Percentiles rank a stretch among this genome's conserved stretches.
phyloP scores from a whole-genome alignment of 2,797 vertebrate genomes.

The Peromyscus nudipes region DNA sequence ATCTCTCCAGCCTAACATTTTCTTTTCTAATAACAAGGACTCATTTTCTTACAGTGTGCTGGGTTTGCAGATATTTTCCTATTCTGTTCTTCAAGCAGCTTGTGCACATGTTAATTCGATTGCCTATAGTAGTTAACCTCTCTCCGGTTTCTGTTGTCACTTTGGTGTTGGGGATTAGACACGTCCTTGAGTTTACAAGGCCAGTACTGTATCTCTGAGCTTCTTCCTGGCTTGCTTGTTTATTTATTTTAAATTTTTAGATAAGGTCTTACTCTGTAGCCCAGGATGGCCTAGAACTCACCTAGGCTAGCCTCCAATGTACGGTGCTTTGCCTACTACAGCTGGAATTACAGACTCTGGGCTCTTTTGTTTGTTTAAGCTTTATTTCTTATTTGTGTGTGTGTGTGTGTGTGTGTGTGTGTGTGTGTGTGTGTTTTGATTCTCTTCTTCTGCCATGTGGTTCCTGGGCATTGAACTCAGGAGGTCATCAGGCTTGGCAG shows the following conservation, averaged over 20 bases:
- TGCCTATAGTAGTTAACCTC: too few relatives aligned
- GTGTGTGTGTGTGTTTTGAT: neutral
- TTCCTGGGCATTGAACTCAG: neutral
- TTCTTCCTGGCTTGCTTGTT: neutral
- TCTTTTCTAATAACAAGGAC: neutral
- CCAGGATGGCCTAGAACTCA: neutral
- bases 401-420: neutral
- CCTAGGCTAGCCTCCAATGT: neutral
- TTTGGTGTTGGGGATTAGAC: neutral
- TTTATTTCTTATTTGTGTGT: neutral
- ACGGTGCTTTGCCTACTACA: neutral
- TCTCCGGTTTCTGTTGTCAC: neutral
- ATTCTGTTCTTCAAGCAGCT: neutral
- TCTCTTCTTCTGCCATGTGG: neutral
- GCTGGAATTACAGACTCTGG: neutral
- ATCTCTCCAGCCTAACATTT: neutral
- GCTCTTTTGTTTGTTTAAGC: neutral
- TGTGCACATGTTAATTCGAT: neutral
- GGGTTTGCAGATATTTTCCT: constrained; percentile 37
- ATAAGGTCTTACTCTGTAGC: neutral
- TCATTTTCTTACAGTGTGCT: neutral
- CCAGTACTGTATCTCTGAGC: neutral
- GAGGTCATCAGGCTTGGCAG: neutral
- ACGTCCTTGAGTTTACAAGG: too few relatives aligned
- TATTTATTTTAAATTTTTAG: neutral